phyloP scores from a whole-genome alignment of 2,888 invertebrate genomes.

The Clanis bilineata region DNA sequence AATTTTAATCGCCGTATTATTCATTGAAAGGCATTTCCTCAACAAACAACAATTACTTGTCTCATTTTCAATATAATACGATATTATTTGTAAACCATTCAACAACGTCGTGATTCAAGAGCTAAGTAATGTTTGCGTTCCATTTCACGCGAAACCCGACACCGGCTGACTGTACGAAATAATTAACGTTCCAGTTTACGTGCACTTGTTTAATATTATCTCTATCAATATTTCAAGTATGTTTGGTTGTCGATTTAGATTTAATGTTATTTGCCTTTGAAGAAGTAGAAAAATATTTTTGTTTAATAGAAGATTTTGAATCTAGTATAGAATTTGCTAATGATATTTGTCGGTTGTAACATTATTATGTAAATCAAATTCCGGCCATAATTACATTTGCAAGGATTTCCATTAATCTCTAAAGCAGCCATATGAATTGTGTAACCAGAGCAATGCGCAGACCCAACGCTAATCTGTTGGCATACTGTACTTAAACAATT shows the following conservation, averaged over 20 bases:
- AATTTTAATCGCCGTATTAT: not conserved
- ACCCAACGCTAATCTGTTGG: conserved; percentile 11
- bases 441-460: conserved; percentile 2
- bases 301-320: too few species aligned
- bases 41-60: not conserved
- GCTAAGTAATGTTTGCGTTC: conserved; percentile 14
- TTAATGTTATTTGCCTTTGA: not conserved
- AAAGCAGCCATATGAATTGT: conserved; percentile 8
- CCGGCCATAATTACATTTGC: not conserved
- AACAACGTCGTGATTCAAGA: conserved; percentile 11
- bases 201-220: not conserved
- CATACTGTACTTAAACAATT: conserved; percentile 15
- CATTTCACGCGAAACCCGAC: conserved; percentile 13
- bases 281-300: not conserved
- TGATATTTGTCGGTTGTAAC: not conserved
- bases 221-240: not conserved
- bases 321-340: not conserved
- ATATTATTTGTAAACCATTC: conserved; percentile 9
- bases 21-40: not conserved
- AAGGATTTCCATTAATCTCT: not conserved
- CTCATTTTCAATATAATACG: not conserved
- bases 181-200: conserved; percentile 12
- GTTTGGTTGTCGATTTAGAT: not conserved
- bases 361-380: not conserved
- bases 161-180: conserved; percentile 10